Percentiles rank a stretch among this genome's conserved stretches.
These are phyloP conservation scores for Creontiades dilutus DNA, from an alignment of 2,888 invertebrate genomes.

Conservation along the genomic window DNA sequence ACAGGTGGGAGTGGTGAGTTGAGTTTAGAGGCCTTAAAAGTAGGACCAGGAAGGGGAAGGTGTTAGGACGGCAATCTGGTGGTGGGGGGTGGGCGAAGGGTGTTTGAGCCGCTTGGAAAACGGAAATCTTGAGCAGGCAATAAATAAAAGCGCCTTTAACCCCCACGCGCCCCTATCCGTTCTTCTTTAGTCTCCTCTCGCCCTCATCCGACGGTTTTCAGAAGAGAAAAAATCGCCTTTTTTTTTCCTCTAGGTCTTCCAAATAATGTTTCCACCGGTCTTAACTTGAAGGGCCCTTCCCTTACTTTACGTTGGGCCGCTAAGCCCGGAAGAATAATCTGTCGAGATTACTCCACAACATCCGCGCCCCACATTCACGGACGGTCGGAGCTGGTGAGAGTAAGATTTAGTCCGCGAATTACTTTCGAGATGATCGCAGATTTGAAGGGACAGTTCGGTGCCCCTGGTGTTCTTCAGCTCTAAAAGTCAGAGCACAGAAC, in stretches of 20 bases:
- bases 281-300: background rate
- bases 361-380: background rate
- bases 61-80: background rate
- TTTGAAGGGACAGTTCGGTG: no score
- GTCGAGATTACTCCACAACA: background rate
- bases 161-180: constrained; percentile 35
- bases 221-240: background rate
- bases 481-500: no score
- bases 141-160: constrained; percentile 22
- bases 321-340: constrained; percentile 23
- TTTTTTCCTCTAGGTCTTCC: background rate
- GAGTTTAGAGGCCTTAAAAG: background rate
- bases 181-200: background rate
- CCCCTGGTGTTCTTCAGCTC: no score
- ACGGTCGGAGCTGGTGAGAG: background rate
- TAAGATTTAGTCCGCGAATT: background rate
- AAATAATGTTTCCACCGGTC: constrained; percentile 42
- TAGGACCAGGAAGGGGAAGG: no score
- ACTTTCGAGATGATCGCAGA: no score
- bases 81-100: background rate
- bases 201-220: background rate
- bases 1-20: constrained; percentile 9
- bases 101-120: constrained; percentile 14
- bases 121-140: constrained; percentile 32
- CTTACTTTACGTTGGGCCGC: background rate